These are phyloP conservation scores for Stratiomys singularior DNA, from an alignment of 2,888 invertebrate species.

Conservation along the genomic window DNA sequence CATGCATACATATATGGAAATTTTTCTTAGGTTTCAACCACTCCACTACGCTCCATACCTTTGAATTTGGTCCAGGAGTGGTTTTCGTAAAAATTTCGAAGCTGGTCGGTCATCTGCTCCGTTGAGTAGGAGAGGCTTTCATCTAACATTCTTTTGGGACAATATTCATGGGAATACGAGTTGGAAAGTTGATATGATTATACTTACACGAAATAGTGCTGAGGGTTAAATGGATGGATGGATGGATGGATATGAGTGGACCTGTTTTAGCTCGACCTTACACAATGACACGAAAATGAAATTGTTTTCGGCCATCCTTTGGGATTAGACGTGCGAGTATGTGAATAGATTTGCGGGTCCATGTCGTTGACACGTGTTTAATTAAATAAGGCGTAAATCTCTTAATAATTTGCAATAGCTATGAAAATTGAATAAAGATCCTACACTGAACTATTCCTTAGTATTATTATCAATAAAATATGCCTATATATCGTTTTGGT, in stretches of 20 bases:
- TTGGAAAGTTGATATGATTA: constrained; percentile 18
- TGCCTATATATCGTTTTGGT: too few relatives aligned
- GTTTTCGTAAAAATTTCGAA: constrained; percentile 5
- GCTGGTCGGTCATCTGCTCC: neutral
- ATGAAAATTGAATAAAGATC: neutral
- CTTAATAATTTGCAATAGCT: neutral
- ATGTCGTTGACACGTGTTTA: constrained; percentile 33
- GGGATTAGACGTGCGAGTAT: neutral
- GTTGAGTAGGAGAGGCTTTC: neutral
- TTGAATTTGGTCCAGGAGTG: too few relatives aligned
- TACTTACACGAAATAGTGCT: constrained; percentile 2
- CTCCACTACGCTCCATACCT: too few relatives aligned
- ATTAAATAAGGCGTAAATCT: constrained; percentile 37
- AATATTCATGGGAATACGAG: constrained; percentile 17
- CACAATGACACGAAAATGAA: constrained; percentile 24
- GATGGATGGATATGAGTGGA: neutral
- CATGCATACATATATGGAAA: constrained; percentile 20
- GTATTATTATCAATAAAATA: too few relatives aligned
- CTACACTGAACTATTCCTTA: too few relatives aligned
- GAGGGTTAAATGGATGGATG: neutral
- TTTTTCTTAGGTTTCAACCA: neutral
- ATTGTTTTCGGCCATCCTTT: constrained; percentile 25
- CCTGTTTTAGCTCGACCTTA: constrained; percentile 19
- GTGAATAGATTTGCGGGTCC: neutral
- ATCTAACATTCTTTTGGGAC: constrained; percentile 2